Base-by-base conservation (phyloP, 2,797 vertebrate genomes). In the Synaphobranchus kaupii region DNA sequence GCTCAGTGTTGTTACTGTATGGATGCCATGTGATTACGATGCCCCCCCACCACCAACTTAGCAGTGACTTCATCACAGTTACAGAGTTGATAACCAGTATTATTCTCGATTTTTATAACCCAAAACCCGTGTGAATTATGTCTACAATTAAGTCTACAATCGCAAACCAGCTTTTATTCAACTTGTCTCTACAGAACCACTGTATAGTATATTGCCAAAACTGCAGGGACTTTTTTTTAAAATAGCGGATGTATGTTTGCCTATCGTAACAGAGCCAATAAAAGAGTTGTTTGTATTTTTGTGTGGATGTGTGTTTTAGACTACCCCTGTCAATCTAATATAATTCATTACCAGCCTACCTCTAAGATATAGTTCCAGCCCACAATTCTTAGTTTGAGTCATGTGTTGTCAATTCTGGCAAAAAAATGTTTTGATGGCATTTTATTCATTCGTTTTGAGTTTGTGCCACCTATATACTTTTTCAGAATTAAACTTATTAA, bases 161-260 rank as follows among this genome's bases (percentile, higher is more conserved):
- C 68, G 3, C 60, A 84, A 60, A 89, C 86, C 88, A 71, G 82
- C 47, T 68, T 88, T 58, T 85, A 84, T 52, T 4, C 12, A 82
- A 50, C 76, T 22, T 83, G 88, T 86, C 63, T 85, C 86, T 87
- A 81, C 84, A 88, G 83, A 88, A 89, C 87, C 86, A 89, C 89
- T 88, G 85, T 91, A 86, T 91, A 91, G 92, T 85, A 89, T 91
- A 91, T 89, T 90, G 90, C 91, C 91, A 91, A 92, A 90, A 91
- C 87, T 90, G 89, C 90, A 90, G 88, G 88, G 86, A 89, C 54
- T 56, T 56, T 83, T 83, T 87, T 86, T 60, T 85, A 50, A n/a
- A n/a, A n/a, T 89, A 89, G 91, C 89, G 89, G 87, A 86, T 66
- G 12, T 44, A 13, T 89, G 60, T 90, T 91, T 91, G 89, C 90